These are phyloP conservation scores for Eupsilia transversa DNA, from an alignment of 2,888 invertebrate genomes.

Conservation along the genomic window DNA sequence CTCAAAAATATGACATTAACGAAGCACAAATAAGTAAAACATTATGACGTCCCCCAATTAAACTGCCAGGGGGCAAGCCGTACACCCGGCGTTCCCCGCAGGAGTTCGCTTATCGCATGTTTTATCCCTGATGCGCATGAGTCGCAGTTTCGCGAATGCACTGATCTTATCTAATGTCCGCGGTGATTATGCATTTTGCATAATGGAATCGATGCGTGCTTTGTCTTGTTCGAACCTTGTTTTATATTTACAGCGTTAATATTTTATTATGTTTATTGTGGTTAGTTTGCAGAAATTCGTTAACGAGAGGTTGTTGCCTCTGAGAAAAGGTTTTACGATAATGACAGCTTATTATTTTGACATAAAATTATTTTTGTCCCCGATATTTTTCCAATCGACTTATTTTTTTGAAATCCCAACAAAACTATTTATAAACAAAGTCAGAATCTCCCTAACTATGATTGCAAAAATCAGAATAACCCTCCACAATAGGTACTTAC, in stretches of 20 bases:
- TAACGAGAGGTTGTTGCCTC: slow-evolving; percentile 62
- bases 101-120: slow-evolving; percentile 68
- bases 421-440: slow-evolving; percentile 6
- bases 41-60: slow-evolving; percentile 81
- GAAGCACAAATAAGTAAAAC: slow-evolving; percentile 71
- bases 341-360: slow-evolving; percentile 44
- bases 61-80: slow-evolving; percentile 72
- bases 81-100: slow-evolving; percentile 70
- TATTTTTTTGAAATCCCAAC: not conserved
- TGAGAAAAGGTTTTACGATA: slow-evolving; percentile 55
- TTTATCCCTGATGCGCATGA: slow-evolving; percentile 65
- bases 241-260: slow-evolving; percentile 59
- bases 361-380: slow-evolving; percentile 25
- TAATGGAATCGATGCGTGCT: slow-evolving; percentile 63
- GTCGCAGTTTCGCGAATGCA: slow-evolving; percentile 72
- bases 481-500: slow-evolving; percentile 17
- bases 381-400: not conserved
- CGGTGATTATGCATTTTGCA: slow-evolving; percentile 83
- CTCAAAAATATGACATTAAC: slow-evolving; percentile 43
- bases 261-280: slow-evolving; percentile 51
- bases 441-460: slow-evolving; percentile 1
- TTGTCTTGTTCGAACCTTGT: slow-evolving; percentile 57
- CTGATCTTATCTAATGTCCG: slow-evolving; percentile 80
- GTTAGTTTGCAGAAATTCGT: slow-evolving; percentile 41
- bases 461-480: slow-evolving; percentile 4